phyloP scores from a whole-genome alignment of 2,113 vertebrate genomes.

The Anhinga rufa region DNA sequence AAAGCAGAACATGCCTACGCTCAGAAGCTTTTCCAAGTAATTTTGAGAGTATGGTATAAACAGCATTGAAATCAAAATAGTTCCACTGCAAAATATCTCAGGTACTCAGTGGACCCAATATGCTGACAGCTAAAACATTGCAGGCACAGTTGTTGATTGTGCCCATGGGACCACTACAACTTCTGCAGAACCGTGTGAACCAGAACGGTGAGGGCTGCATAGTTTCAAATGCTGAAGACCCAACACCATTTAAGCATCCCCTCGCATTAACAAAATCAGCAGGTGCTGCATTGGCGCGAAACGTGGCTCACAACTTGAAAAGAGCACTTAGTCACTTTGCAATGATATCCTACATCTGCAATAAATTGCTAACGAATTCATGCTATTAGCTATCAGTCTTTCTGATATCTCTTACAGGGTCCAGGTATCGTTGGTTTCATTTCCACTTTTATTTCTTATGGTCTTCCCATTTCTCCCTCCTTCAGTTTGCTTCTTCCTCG shows the following conservation, averaged over 20 bases:
- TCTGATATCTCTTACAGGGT: background rate
- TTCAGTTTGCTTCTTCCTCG: background rate
- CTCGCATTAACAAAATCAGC: background rate
- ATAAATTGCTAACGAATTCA: background rate
- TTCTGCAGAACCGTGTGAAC: background rate
- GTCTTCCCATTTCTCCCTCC: background rate
- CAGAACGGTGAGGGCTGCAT: accelerated
- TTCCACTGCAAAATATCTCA: background rate
- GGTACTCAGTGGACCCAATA: background rate
- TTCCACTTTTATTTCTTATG: background rate
- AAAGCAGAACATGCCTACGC: background rate
- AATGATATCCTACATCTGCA: background rate
- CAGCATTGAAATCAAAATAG: background rate
- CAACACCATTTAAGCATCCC: background rate
- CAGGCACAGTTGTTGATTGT: background rate
- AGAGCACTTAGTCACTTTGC: background rate
- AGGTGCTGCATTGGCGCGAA: background rate
- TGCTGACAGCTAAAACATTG: background rate
- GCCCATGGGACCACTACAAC: background rate
- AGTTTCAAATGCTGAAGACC: background rate
- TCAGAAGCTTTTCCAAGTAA: background rate
- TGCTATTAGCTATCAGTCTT: background rate
- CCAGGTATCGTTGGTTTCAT: background rate
- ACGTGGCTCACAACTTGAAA: background rate
- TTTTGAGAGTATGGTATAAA: background rate